These are phyloP conservation scores for Calephelis perditalis DNA, from an alignment of 2,888 invertebrate genomes.

Conservation along the genomic window DNA sequence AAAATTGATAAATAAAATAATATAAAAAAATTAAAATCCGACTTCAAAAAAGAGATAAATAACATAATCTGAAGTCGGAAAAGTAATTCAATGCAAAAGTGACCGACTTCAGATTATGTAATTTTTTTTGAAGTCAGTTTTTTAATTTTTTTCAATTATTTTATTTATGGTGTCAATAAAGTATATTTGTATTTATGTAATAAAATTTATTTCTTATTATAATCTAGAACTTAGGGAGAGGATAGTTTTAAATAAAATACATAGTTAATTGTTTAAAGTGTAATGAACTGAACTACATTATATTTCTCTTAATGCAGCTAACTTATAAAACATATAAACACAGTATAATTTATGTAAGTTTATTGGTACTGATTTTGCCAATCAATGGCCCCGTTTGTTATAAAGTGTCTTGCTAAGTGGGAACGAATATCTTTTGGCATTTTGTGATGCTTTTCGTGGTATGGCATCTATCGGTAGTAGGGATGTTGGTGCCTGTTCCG, in stretches of 20 bases:
- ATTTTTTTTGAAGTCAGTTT: too few species aligned
- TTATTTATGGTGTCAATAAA: too few species aligned
- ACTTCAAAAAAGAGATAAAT: too few species aligned
- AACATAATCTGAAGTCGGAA: too few species aligned
- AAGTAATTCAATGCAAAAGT: too few species aligned
- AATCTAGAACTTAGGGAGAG: too few species aligned
- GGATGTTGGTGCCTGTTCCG: slow-evolving; percentile 28
- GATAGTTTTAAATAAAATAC: background rate
- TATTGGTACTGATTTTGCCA: slow-evolving; percentile 35
- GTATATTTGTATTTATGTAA: too few species aligned
- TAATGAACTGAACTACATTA: background rate
- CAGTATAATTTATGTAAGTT: slow-evolving; percentile 7
- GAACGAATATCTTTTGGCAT: slow-evolving; percentile 29
- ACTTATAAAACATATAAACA: background rate
- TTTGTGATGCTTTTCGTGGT: slow-evolving; percentile 32
- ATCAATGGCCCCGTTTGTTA: slow-evolving; percentile 30
- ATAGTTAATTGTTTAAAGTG: background rate
- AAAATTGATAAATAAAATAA: too few species aligned
- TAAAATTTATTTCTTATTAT: too few species aligned
- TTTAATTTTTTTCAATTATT: too few species aligned
- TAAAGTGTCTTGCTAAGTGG: slow-evolving; percentile 32
- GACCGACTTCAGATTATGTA: too few species aligned
- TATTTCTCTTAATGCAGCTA: background rate
- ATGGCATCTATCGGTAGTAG: slow-evolving; percentile 29
- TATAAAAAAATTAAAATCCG: too few species aligned